Conservation (phyloP, 1,140 invertebrate species). For the Temnothorax nylanderi region DNA sequence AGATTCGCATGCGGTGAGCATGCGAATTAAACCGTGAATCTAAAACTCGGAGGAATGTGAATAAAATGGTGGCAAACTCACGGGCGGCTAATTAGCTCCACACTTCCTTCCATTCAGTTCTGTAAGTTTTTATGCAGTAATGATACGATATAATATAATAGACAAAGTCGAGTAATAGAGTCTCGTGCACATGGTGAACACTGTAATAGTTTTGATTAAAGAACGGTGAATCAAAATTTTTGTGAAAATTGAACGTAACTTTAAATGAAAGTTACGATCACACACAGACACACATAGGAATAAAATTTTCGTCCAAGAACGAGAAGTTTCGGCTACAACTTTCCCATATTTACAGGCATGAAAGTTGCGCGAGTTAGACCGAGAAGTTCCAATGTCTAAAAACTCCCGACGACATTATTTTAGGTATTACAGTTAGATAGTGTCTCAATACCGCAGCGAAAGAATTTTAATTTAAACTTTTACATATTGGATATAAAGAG, state of each 20-base stretch:
- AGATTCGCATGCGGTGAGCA: neutral
- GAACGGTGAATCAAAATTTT: conserved; percentile 21
- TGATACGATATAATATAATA: neutral
- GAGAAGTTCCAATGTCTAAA: conserved; percentile 22
- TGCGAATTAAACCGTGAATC: neutral
- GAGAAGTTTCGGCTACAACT: conserved; percentile 18
- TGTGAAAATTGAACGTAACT: conserved; percentile 25
- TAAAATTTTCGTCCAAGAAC: conserved; percentile 4
- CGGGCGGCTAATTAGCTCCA: conserved; percentile 1
- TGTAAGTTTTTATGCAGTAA: neutral
- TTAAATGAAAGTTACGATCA: conserved; percentile 31
- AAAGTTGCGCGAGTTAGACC: neutral
- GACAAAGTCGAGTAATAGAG: neutral
- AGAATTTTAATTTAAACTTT: conserved; percentile 56
- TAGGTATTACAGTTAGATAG: neutral
- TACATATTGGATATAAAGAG: neutral
- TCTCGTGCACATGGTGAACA: neutral
- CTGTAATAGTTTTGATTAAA: conserved; percentile 7
- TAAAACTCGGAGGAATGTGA: neutral
- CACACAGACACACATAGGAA: neutral
- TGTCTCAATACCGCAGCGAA: neutral
- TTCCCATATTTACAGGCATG: conserved; percentile 32
- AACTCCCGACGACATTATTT: conserved; percentile 34
- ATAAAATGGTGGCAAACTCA: neutral
- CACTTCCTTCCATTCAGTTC: neutral